Percentiles rank a stretch among this genome's conserved stretches.
phyloP scores from a whole-genome alignment of 2,797 vertebrate genomes.

The Acomys russatus region DNA sequence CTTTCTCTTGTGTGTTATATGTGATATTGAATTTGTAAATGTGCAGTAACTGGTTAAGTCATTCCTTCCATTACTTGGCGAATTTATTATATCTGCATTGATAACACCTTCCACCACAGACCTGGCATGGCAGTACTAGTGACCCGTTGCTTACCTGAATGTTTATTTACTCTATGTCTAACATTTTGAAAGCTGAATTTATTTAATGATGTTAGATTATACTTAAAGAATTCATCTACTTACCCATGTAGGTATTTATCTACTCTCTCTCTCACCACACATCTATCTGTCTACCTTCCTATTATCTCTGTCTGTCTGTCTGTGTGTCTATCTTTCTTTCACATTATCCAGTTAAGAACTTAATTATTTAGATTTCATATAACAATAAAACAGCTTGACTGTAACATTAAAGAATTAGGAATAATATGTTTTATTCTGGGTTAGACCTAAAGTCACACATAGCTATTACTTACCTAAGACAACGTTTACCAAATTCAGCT shows the following conservation, averaged over 20 bases:
- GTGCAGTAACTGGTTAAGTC: not conserved
- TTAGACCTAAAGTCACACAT: not conserved
- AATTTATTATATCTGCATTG: not conserved
- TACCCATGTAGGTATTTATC: not conserved
- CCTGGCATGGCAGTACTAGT: not conserved
- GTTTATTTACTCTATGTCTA: not conserved
- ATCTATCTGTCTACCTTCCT: not conserved
- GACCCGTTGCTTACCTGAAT: not conserved
- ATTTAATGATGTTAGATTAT: slow-evolving; percentile 44
- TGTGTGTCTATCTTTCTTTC: not conserved
- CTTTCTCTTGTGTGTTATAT: not conserved
- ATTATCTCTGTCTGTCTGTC: not conserved
- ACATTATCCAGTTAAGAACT: not conserved
- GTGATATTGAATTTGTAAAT: not conserved
- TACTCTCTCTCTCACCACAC: not conserved
- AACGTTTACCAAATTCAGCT: not conserved
- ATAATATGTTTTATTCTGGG: not conserved
- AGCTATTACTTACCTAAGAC: not conserved
- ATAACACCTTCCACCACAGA: not conserved
- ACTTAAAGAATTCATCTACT: not conserved
- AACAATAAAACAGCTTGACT: not conserved
- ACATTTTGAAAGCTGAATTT: slow-evolving; percentile 45
- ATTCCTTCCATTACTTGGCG: not conserved
- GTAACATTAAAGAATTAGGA: slow-evolving; percentile 9
- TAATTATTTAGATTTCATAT: slow-evolving; percentile 32